Percentiles rank a stretch among this genome's conserved stretches.
These are phyloP conservation scores for Azemiops feae DNA, from an alignment of 2,113 vertebrate genomes.

Conservation along the genomic window DNA sequence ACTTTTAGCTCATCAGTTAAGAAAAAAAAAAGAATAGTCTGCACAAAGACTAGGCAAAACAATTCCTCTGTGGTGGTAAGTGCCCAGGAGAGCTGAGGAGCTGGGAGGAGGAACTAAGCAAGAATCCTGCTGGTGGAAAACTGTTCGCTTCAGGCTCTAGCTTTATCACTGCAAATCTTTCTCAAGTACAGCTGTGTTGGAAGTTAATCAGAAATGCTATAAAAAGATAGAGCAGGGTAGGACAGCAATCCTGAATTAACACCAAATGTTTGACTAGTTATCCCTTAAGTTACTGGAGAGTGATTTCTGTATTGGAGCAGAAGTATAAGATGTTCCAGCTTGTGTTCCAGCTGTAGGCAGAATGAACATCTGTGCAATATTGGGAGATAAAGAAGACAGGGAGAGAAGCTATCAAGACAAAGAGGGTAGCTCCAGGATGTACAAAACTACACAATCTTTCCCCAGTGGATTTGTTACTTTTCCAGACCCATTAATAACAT, in stretches of 20 bases:
- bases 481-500: not conserved
- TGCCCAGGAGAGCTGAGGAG: not conserved
- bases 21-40: not conserved
- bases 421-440: not conserved
- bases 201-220: not conserved
- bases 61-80: not conserved
- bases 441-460: not conserved
- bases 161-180: not conserved
- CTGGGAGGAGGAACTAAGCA: not conserved
- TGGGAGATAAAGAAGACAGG: not conserved
- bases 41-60: not conserved
- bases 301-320: not conserved
- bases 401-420: not conserved
- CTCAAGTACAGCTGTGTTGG: not conserved
- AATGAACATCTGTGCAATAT: not conserved
- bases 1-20: not conserved
- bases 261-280: not conserved
- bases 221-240: not conserved
- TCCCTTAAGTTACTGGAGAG: not conserved
- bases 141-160: not conserved
- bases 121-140: not conserved
- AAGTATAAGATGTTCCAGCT: not conserved
- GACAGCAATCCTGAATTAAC: not conserved
- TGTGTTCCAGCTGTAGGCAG: not conserved
- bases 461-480: not conserved